These are phyloP conservation scores for Rhysida immarginata DNA, from an alignment of 1,140 invertebrate species.

Conservation along the genomic window DNA sequence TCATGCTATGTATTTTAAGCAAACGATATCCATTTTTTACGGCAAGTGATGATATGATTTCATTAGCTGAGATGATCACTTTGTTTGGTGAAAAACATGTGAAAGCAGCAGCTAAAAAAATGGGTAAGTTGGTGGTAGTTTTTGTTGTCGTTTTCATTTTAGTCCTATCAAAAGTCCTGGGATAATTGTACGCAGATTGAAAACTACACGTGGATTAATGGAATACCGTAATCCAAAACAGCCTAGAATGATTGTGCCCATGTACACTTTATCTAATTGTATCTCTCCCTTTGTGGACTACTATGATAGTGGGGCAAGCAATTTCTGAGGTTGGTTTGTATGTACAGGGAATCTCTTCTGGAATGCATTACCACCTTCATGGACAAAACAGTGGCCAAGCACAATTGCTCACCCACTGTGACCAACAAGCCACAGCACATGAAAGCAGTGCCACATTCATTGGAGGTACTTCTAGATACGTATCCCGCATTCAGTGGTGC, in stretches of 20 bases:
- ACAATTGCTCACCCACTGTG: no score
- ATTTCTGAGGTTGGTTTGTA: no score
- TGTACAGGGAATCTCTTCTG: no score
- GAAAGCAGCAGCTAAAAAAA: conserved; percentile 44
- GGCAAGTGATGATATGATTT: conserved; percentile 59
- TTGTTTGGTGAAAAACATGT: conserved; percentile 57
- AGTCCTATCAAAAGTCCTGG: neutral
- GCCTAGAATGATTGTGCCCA: conserved; percentile 33
- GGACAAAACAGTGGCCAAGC: no score
- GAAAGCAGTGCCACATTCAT: no score
- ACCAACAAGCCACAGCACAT: no score
- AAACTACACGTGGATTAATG: conserved; percentile 12
- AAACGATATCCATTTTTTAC: conserved; percentile 70
- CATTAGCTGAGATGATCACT: conserved; percentile 64
- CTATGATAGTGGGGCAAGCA: neutral
- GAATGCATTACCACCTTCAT: no score
- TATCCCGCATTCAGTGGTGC: no score
- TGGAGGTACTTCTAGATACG: no score
- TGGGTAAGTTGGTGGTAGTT: conserved; percentile 38
- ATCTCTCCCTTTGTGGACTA: neutral
- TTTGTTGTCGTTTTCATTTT: neutral
- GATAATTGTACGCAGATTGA: neutral
- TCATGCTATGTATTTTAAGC: conserved; percentile 61
- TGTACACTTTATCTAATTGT: conserved; percentile 31
- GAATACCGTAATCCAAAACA: conserved; percentile 40